phyloP scores from a whole-genome alignment of 2,797 vertebrate species.

The Gallinago stenura region DNA sequence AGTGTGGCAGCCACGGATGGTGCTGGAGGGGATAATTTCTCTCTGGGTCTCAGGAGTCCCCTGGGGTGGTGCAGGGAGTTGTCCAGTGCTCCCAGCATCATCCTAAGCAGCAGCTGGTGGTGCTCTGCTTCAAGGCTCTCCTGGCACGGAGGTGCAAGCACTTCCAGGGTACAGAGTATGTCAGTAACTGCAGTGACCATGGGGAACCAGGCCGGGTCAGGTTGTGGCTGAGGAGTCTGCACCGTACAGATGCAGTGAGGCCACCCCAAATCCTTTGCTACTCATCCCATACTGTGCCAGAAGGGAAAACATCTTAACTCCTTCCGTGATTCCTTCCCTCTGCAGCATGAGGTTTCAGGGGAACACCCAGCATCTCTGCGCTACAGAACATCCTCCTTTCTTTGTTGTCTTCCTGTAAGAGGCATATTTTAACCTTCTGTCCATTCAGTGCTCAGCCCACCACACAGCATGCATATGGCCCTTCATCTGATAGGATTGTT shows the following conservation, averaged over 20 bases:
- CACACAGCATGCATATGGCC: not conserved
- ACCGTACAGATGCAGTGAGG: not conserved
- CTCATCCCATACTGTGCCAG: not conserved
- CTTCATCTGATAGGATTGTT: not conserved
- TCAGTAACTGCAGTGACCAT: not conserved
- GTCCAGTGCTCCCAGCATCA: not conserved
- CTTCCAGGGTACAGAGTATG: not conserved
- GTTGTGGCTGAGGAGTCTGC: not conserved
- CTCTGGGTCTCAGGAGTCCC: not conserved
- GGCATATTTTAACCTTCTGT: not conserved
- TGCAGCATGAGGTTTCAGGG: not conserved
- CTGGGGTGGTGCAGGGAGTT: not conserved
- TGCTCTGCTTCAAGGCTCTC: not conserved
- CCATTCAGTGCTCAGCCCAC: not conserved
- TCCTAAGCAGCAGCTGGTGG: not conserved
- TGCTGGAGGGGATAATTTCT: not conserved
- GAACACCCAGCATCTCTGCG: not conserved
- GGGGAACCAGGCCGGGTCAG: not conserved
- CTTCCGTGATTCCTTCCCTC: not conserved
- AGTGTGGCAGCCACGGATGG: accelerated
- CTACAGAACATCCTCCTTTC: not conserved
- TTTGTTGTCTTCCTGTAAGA: not conserved
- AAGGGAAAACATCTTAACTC: not conserved
- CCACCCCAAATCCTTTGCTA: not conserved
- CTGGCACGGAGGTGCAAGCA: not conserved